Conservation (phyloP, 30 jellyfish, hydroid and myxozoan genomes). For the Chironex yamaguchii region DNA sequence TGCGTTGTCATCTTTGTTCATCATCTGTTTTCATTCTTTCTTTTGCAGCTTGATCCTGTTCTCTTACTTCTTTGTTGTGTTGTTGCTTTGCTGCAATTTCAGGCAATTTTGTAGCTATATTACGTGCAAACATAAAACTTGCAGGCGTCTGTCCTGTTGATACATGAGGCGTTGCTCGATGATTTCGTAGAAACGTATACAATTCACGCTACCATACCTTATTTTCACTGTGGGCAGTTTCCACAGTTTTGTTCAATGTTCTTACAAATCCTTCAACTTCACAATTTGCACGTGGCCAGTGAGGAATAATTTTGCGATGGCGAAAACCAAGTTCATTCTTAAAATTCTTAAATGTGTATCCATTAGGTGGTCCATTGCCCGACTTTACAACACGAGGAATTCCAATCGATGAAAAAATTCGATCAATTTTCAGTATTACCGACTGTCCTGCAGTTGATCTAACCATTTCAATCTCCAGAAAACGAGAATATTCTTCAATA, state of each 20-base stretch:
- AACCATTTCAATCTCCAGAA: constrained; percentile 55
- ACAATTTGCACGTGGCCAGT: constrained; percentile 68
- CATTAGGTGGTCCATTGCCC: constrained; percentile 70
- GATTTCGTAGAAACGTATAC: constrained; percentile 2
- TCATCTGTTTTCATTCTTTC: too few relatives aligned
- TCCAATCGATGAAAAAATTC: constrained; percentile 5
- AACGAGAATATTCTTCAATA: constrained; percentile 19
- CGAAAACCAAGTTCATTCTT: constrained; percentile 6
- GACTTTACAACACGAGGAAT: background rate
- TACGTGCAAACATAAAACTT: constrained; percentile 1
- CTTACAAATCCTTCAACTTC: constrained; percentile 54
- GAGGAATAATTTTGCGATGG: constrained; percentile 27
- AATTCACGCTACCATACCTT: constrained; percentile 8
- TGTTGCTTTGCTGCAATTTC: constrained; percentile 10
- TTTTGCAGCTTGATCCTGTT: too few relatives aligned
- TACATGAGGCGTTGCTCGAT: constrained; percentile 25
- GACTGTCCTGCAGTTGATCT: background rate
- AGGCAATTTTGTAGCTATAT: constrained; percentile 9
- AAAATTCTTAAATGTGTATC: constrained; percentile 3
- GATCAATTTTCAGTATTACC: constrained; percentile 22
- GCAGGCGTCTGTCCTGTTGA: constrained; percentile 23
- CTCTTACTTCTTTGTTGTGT: too few relatives aligned
- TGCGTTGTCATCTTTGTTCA: too few relatives aligned
- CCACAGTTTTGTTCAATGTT: constrained; percentile 13
- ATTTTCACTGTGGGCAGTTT: constrained; percentile 30